A percentile compares a stretch with the other conserved stretches of the same genome.
Evolutionary conservation across 2,888 invertebrate species (phyloP).

Genomic region (Nephrotoma flavescens): DNA sequence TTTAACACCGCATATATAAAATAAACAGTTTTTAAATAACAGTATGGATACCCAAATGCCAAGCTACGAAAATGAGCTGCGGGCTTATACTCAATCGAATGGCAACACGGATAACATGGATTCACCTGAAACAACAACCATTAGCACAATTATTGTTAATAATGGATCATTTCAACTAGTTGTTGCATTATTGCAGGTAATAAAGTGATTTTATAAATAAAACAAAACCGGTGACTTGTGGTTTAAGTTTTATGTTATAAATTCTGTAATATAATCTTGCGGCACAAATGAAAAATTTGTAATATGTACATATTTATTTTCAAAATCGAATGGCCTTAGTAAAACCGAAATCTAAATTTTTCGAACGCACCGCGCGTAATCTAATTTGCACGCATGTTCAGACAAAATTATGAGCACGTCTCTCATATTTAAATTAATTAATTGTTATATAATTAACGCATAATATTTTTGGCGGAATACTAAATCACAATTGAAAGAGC

Average conservation of each 20-base stretch:
- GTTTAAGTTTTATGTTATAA: background rate
- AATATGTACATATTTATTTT: background rate
- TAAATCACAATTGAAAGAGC: background rate
- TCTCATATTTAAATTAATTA: background rate
- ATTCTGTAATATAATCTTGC: background rate
- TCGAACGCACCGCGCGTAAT: background rate
- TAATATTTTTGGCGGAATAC: background rate
- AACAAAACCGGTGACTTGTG: background rate
- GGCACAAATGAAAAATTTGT: background rate
- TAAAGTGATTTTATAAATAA: conserved; percentile 20
- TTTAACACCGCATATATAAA: background rate
- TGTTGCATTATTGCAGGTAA: conserved; percentile 76
- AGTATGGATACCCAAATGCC: background rate
- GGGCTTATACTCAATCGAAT: background rate
- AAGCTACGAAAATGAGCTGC: background rate
- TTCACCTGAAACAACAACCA: conserved; percentile 52
- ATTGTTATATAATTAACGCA: background rate
- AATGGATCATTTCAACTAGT: conserved; percentile 75
- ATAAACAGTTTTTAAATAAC: background rate
- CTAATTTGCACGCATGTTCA: background rate
- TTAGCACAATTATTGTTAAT: conserved; percentile 82
- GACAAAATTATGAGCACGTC: background rate
- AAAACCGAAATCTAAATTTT: background rate
- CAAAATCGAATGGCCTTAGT: background rate
- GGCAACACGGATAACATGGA: conserved; percentile 7